A percentile compares a stretch with the other conserved stretches of the same genome.
Evolutionary conservation across 2,797 vertebrate species (phyloP).

Genomic region (Enteromius unitaeniatus): DNA sequence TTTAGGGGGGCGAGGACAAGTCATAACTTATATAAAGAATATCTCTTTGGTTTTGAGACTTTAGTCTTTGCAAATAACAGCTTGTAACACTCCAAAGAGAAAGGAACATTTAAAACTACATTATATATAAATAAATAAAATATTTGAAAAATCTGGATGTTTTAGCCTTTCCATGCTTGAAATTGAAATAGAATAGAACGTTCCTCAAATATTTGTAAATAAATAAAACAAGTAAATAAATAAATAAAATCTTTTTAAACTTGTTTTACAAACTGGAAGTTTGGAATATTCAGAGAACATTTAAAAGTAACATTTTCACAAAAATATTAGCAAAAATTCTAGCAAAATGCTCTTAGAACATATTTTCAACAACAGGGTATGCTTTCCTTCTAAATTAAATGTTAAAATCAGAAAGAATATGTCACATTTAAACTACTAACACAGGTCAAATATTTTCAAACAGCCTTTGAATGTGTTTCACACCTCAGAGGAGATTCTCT

Average conservation of each 20-base stretch:
- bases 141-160: no score
- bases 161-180: neutral
- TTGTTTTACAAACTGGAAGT: neutral
- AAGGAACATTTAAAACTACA: no score
- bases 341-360: neutral
- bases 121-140: no score
- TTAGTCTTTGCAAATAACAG: no score
- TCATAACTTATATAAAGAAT: no score
- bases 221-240: no score
- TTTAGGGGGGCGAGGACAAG: no score
- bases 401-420: neutral
- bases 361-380: neutral
- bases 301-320: neutral
- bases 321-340: neutral
- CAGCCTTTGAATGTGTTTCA: neutral
- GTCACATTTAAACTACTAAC: neutral
- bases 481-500: conserved; percentile 2
- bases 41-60: no score
- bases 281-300: neutral
- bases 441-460: neutral
- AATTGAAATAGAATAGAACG: neutral
- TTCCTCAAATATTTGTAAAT: neutral
- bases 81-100: no score
- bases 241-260: neutral
- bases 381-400: neutral